Conservation (phyloP, 2,888 invertebrate genomes). For the Hedychridium roseum region DNA sequence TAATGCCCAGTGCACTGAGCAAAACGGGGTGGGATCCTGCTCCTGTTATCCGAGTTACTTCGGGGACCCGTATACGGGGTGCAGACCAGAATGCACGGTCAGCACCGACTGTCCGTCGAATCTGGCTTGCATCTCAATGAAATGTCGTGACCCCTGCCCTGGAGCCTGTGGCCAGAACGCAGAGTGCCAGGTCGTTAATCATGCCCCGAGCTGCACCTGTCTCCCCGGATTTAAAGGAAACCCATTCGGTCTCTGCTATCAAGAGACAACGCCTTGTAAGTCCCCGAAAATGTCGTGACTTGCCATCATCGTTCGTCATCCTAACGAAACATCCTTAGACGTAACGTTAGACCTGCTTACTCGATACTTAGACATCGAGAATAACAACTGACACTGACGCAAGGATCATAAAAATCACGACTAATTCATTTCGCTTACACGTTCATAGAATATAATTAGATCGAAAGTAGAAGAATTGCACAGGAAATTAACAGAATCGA, state of each 20-base stretch:
- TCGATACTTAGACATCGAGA: too few species aligned
- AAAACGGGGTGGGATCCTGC: conserved; percentile 66
- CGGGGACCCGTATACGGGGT: conserved; percentile 71
- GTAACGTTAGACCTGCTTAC: too few species aligned
- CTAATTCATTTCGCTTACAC: too few species aligned
- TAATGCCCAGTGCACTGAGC: conserved; percentile 69
- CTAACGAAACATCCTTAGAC: too few species aligned
- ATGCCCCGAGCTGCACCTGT: conserved; percentile 74
- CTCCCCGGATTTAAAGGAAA: conserved; percentile 70
- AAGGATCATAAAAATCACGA: too few species aligned
- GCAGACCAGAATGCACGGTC: conserved; percentile 61
- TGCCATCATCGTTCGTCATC: too few species aligned
- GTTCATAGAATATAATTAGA: too few species aligned
- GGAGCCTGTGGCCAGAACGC: conserved; percentile 67
- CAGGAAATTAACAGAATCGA: too few species aligned
- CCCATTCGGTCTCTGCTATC: conserved; percentile 67
- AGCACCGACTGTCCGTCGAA: conserved; percentile 63
- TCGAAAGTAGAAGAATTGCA: too few species aligned
- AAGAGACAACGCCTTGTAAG: too few species aligned
- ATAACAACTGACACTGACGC: too few species aligned
- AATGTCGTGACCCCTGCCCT: conserved; percentile 65
- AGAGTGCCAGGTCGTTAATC: conserved; percentile 65
- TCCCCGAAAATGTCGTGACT: too few species aligned
- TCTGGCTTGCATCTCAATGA: conserved; percentile 64
- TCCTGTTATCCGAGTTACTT: conserved; percentile 69